These are phyloP conservation scores for Cheirogaleus major DNA, from an alignment of 2,797 vertebrate species.

Conservation along the genomic window DNA sequence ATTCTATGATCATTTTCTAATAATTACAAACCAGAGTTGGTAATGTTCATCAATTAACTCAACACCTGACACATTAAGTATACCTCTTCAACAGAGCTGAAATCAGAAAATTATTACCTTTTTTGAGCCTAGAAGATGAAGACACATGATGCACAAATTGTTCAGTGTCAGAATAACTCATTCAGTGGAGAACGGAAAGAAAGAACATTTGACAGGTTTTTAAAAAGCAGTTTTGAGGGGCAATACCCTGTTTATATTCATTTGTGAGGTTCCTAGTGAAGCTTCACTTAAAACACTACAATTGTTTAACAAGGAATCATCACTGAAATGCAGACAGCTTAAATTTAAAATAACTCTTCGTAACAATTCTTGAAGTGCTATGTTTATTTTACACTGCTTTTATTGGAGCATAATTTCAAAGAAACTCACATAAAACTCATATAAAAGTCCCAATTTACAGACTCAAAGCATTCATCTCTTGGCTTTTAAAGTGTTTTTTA, in stretches of 20 bases:
- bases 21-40: slow-evolving; percentile 64
- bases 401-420: slow-evolving; percentile 11
- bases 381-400: slow-evolving; percentile 2
- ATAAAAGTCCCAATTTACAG: slow-evolving; percentile 59
- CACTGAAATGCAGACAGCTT: slow-evolving; percentile 50
- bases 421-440: slow-evolving; percentile 47
- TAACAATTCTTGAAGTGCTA: slow-evolving; percentile 34
- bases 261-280: slow-evolving; percentile 53
- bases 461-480: slow-evolving; percentile 9
- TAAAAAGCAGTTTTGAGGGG: slow-evolving; percentile 53
- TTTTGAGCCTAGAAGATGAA: slow-evolving; percentile 33
- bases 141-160: slow-evolving; percentile 53
- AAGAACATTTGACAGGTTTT: slow-evolving; percentile 72
- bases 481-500: slow-evolving; percentile 52
- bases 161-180: slow-evolving; percentile 56
- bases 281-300: slow-evolving; percentile 63
- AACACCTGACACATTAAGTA: slow-evolving; percentile 73
- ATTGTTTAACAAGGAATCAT: slow-evolving; percentile 64
- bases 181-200: slow-evolving; percentile 43
- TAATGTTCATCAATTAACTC: slow-evolving; percentile 55
- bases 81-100: slow-evolving; percentile 52
- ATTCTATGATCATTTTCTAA: slow-evolving; percentile 65
- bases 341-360: slow-evolving; percentile 61
- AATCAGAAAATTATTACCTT: slow-evolving; percentile 74
- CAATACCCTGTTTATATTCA: slow-evolving; percentile 64